phyloP scores from a whole-genome alignment of 1,140 invertebrate species.

The Cyrtorhinus lividipennis region DNA sequence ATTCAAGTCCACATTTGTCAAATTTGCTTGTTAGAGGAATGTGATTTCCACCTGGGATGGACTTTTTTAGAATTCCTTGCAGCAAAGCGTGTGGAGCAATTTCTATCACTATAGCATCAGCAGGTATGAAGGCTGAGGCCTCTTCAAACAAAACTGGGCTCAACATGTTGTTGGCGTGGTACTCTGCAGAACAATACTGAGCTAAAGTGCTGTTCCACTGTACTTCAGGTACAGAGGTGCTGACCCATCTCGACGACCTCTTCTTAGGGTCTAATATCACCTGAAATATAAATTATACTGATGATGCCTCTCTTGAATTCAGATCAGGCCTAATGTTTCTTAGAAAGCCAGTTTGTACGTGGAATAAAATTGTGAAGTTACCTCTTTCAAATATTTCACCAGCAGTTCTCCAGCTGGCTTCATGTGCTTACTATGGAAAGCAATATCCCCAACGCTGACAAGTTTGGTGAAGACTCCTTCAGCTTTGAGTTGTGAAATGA shows the following conservation, averaged over 20 bases:
- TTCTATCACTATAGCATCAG: slow-evolving; percentile 43
- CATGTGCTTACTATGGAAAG: slow-evolving; percentile 69
- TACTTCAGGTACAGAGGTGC: slow-evolving; percentile 42
- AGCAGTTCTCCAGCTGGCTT: slow-evolving; percentile 51
- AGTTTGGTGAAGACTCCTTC: slow-evolving; percentile 62
- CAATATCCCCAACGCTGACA: slow-evolving; percentile 52
- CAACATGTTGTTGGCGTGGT: slow-evolving; percentile 52
- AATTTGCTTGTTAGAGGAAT: slow-evolving; percentile 42
- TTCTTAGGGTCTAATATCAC: slow-evolving; percentile 36
- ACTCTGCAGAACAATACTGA: slow-evolving; percentile 41
- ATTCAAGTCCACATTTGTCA: slow-evolving; percentile 33
- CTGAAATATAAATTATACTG: too few species aligned
- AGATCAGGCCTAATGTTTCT: too few species aligned
- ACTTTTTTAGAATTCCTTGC: slow-evolving; percentile 42
- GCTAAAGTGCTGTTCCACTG: slow-evolving; percentile 31
- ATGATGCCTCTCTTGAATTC: too few species aligned
- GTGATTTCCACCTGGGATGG: slow-evolving; percentile 35
- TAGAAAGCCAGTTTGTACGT: background rate
- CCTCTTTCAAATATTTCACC: slow-evolving; percentile 50
- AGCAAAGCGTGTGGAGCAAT: slow-evolving; percentile 43
- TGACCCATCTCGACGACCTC: slow-evolving; percentile 43
- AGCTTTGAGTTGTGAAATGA: slow-evolving; percentile 34
- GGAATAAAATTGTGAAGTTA: slow-evolving; percentile 27
- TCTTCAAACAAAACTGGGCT: slow-evolving; percentile 44
- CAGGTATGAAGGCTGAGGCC: slow-evolving; percentile 38